Conservation (phyloP, 2,888 invertebrate genomes). For the Conomelus anceps region DNA sequence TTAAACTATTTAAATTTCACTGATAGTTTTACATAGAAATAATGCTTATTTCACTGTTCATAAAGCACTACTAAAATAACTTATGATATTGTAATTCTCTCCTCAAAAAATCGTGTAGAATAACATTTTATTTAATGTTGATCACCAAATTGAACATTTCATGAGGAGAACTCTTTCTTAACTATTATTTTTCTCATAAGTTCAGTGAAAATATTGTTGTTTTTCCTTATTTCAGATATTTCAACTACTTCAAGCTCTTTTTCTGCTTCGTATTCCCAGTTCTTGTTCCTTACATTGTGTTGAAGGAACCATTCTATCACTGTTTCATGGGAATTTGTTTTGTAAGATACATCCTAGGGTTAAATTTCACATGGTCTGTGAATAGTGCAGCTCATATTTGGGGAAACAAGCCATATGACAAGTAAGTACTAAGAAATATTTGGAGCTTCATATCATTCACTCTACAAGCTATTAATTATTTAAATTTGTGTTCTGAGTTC, state of each 20-base stretch:
- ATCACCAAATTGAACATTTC: too few relatives aligned
- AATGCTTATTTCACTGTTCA: too few relatives aligned
- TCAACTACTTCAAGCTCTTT: constrained; percentile 46
- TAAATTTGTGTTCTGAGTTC: too few relatives aligned
- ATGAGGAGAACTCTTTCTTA: too few relatives aligned
- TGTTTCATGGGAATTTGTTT: constrained; percentile 48
- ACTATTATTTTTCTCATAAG: too few relatives aligned
- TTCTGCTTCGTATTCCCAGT: constrained; percentile 53
- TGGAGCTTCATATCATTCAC: background rate
- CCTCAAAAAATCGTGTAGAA: too few relatives aligned
- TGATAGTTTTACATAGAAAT: too few relatives aligned
- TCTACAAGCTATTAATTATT: too few relatives aligned
- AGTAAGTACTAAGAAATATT: constrained; percentile 44
- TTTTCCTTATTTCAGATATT: constrained; percentile 47
- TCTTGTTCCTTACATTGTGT: constrained; percentile 48
- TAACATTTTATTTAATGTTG: too few relatives aligned
- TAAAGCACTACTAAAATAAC: too few relatives aligned
- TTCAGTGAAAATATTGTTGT: background rate
- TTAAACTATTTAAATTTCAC: too few relatives aligned
- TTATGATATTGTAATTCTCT: too few relatives aligned
- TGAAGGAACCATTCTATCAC: constrained; percentile 48
- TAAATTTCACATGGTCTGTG: constrained; percentile 85
- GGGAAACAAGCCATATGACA: constrained; percentile 66
- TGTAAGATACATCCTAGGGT: constrained; percentile 62
- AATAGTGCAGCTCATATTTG: constrained; percentile 81